Evolutionary conservation across 2,888 invertebrate species (phyloP).

Genomic region (Lepidochitona cinerea): DNA sequence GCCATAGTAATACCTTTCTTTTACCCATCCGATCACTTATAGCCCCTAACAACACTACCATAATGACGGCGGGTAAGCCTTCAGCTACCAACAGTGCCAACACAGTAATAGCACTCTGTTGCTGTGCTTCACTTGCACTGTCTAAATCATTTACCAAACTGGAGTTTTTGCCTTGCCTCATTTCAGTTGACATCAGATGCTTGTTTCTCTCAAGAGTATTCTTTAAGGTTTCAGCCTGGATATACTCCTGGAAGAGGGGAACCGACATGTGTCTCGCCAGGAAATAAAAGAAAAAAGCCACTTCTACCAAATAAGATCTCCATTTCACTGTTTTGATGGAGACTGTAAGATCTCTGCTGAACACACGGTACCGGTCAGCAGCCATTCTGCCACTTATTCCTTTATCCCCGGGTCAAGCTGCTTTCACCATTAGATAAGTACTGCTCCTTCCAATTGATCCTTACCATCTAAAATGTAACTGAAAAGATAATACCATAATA

Average conservation of each 20-base stretch:
- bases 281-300: conserved; percentile 58
- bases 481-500: too few relatives aligned
- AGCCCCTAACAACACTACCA: conserved; percentile 66
- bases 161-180: not conserved
- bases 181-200: conserved; percentile 4
- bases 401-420: too few relatives aligned
- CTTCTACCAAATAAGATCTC: conserved; percentile 52
- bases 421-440: too few relatives aligned
- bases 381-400: too few relatives aligned
- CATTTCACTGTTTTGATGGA: too few relatives aligned
- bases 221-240: conserved; percentile 47
- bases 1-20: conserved; percentile 64
- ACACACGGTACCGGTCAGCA: too few relatives aligned
- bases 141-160: conserved; percentile 11
- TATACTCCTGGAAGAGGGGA: conserved; percentile 62
- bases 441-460: too few relatives aligned
- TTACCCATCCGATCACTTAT: conserved; percentile 65
- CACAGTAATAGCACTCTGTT: conserved; percentile 53
- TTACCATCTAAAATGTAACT: too few relatives aligned
- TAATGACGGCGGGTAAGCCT: conserved; percentile 62
- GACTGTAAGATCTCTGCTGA: too few relatives aligned
- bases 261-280: conserved; percentile 59
- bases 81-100: conserved; percentile 66
- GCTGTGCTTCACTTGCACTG: conserved; percentile 47
- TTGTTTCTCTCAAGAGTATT: conserved; percentile 13